Base-by-base conservation (phyloP, 2,888 invertebrate genomes). In the Xanthorhoe spadicearia region DNA sequence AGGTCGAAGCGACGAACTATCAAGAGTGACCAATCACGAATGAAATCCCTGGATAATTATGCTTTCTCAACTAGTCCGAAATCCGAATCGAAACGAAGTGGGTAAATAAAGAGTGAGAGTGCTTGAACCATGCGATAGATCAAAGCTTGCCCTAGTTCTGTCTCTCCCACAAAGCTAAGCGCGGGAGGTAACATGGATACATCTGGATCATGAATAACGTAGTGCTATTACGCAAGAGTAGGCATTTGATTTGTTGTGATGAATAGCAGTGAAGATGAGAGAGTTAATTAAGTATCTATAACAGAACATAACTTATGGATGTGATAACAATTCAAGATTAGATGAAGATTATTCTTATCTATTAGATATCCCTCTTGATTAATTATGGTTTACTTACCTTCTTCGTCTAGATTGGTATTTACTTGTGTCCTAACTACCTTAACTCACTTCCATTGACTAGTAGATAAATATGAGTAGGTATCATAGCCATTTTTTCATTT, bases 91-190 rank as follows among this genome's bases (percentile, higher is more conserved):
- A 53, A 5, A 32, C 7, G 32, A 23, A 23, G 32, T 32, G 15
- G 28, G 28, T 50, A 51, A n/a, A 17, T 46, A 38, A 8, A 7
- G 32, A 55, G 13, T 43, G 57, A 64, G 32, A 59, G 58, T 66
- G 61, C 18, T 68, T 65, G 61, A 66, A 64, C 56, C 57, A 49
- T 61, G 65, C 66, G 58, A 64, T 64, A 53, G 64, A 70, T 70
- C 65, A 70, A 72, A 70, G 68, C 64, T 50, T 68, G 72, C n/a
- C 72, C 70, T 69, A 70, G 61, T 69, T 72, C 60, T 65, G 65
- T 70, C 68, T 64, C 72, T 67, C 70, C 72, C 70, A 69, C 72
- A 56, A 58, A 72, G 70, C 53, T 35, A 59, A 15, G 52, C 28
- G 48, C 69, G 68, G 71, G 70, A 68, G 72, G 69, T 51, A 51